A percentile compares a stretch with the other conserved stretches of the same genome.
These are phyloP conservation scores for Meiosimyza decipiens DNA, from an alignment of 2,888 invertebrate species.

Conservation along the genomic window DNA sequence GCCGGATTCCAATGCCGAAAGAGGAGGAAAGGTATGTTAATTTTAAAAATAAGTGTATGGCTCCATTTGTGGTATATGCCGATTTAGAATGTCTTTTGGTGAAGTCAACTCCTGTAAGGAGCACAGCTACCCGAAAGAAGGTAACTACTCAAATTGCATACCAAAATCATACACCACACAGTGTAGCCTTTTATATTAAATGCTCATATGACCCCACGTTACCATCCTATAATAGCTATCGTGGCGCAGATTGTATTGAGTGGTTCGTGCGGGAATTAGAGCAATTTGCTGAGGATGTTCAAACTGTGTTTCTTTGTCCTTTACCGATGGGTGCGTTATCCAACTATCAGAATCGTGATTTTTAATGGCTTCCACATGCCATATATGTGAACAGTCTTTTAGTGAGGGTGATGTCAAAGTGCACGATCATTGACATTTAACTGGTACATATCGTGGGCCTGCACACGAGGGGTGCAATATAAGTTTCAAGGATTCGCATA, in stretches of 20 bases:
- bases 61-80: conserved; percentile 1
- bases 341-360: background rate
- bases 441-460: background rate
- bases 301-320: too few relatives aligned
- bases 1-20: background rate
- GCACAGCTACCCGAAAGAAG: too few relatives aligned
- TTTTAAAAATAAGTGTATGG: background rate
- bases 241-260: too few relatives aligned
- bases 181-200: background rate
- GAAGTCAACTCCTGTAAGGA: too few relatives aligned
- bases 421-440: background rate
- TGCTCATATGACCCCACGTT: background rate
- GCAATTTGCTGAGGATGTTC: too few relatives aligned
- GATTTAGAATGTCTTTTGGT: background rate
- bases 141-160: background rate
- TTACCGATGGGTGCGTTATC: background rate
- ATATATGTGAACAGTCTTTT: background rate
- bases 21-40: background rate
- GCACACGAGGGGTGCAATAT: background rate
- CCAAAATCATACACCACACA: background rate
- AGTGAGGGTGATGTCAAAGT: background rate
- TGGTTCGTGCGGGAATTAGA: too few relatives aligned
- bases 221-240: too few relatives aligned
- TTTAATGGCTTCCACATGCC: background rate
- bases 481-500: too few relatives aligned